Evolutionary conservation across 2,888 invertebrate species (phyloP).

Genomic region (Mechanitis messenoides): DNA sequence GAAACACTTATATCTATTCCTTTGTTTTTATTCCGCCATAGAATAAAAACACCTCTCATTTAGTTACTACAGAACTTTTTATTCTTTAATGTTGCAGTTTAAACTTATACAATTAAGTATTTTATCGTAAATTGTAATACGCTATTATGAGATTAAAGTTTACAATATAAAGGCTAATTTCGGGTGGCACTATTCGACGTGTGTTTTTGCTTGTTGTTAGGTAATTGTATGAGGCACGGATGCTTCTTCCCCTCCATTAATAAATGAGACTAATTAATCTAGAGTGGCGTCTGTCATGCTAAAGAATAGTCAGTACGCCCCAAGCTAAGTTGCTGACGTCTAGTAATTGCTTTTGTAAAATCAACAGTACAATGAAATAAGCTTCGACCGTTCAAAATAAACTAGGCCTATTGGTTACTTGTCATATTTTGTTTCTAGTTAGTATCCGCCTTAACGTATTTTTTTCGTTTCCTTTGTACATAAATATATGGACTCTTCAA

Average conservation of each 20-base stretch:
- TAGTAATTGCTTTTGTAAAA: slow-evolving; percentile 68
- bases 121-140: slow-evolving; percentile 13
- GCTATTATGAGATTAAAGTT: slow-evolving; percentile 8
- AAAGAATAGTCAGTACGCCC: slow-evolving; percentile 59
- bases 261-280: slow-evolving; percentile 70
- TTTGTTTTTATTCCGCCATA: slow-evolving; percentile 34
- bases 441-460: slow-evolving; percentile 18
- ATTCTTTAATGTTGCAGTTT: slow-evolving; percentile 3
- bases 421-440: slow-evolving; percentile 25
- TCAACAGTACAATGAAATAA: slow-evolving; percentile 46
- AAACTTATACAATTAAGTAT: slow-evolving; percentile 8
- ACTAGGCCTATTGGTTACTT: slow-evolving; percentile 26
- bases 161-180: slow-evolving; percentile 24
- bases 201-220: slow-evolving; percentile 25
- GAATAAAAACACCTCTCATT: slow-evolving; percentile 19
- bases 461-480: slow-evolving; percentile 11
- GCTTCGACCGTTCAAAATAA: slow-evolving; percentile 28
- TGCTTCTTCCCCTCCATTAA: slow-evolving; percentile 51
- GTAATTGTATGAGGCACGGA: slow-evolving; percentile 40
- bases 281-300: slow-evolving; percentile 67
- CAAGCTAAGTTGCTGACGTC: slow-evolving; percentile 46
- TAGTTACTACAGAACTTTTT: slow-evolving; percentile 12
- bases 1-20: slow-evolving; percentile 32
- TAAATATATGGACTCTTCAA: background rate
- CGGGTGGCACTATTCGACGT: slow-evolving; percentile 25